These are phyloP conservation scores for Lucilia cuprina DNA, from an alignment of 1,140 invertebrate genomes.

Conservation along the genomic window DNA sequence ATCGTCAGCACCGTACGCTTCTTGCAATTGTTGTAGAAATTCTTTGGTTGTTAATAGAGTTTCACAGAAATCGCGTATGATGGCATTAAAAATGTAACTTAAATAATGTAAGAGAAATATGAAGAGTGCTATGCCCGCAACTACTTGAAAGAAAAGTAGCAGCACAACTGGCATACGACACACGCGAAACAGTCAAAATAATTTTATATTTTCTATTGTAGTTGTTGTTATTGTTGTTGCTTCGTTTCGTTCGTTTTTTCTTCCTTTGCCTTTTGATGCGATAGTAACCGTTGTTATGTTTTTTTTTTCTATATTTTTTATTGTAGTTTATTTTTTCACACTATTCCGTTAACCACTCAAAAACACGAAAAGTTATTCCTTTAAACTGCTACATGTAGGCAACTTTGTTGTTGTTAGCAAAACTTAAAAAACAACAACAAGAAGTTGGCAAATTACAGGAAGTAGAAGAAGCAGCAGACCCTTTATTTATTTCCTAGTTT, in stretches of 20 bases:
- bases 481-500: neutral
- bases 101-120: slow-evolving; percentile 60
- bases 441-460: neutral
- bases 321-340: neutral
- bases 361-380: neutral
- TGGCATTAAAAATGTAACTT: slow-evolving; percentile 60
- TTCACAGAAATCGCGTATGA: slow-evolving; percentile 47
- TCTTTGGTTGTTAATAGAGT: slow-evolving; percentile 25
- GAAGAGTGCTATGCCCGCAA: slow-evolving; percentile 56
- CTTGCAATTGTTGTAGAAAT: slow-evolving; percentile 38
- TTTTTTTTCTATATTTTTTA: neutral
- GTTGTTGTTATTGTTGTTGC: slow-evolving; percentile 9
- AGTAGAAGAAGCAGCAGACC: neutral
- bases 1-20: neutral
- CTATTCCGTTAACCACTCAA: neutral
- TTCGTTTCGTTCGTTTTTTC: neutral
- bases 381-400: neutral
- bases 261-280: neutral
- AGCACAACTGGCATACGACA: slow-evolving; percentile 56
- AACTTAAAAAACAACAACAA: neutral
- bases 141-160: slow-evolving; percentile 53
- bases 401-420: neutral
- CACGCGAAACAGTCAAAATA: slow-evolving; percentile 37
- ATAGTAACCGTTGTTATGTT: neutral
- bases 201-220: slow-evolving; percentile 15